phyloP scores from a whole-genome alignment of 92 coral and sea anemone genomes.

The Zoanthus gigantus region DNA sequence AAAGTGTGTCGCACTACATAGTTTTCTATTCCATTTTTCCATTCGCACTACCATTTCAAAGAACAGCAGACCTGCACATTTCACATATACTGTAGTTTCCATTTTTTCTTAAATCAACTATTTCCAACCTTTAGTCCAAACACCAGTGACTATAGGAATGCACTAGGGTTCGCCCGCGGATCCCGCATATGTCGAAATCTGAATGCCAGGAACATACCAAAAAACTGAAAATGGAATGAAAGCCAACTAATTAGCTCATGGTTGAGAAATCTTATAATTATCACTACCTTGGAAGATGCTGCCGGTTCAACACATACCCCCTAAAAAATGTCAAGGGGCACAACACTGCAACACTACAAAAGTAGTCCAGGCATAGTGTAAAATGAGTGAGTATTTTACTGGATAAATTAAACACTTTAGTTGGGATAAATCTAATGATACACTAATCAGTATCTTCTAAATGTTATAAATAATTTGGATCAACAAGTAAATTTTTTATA shows the following conservation, averaged over 20 bases:
- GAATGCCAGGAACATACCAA: slow-evolving; percentile 94
- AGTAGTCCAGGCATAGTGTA: too few species aligned
- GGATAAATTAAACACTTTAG: too few species aligned
- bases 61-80: background rate
- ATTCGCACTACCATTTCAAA: background rate
- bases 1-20: background rate
- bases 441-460: too few species aligned
- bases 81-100: background rate
- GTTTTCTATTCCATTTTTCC: background rate
- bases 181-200: slow-evolving; percentile 93
- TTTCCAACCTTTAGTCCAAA: background rate
- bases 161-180: slow-evolving; percentile 99
- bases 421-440: too few species aligned
- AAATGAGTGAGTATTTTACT: too few species aligned
- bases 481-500: too few species aligned
- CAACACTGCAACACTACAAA: too few species aligned
- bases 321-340: too few species aligned
- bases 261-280: too few species aligned
- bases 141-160: slow-evolving; percentile 72
- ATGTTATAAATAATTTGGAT: too few species aligned
- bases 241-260: background rate
- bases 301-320: too few species aligned
- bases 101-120: background rate
- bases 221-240: slow-evolving; percentile 63
- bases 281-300: too few species aligned